Base-by-base conservation (phyloP, 2,888 invertebrate species). In the Anorthoa munda region DNA sequence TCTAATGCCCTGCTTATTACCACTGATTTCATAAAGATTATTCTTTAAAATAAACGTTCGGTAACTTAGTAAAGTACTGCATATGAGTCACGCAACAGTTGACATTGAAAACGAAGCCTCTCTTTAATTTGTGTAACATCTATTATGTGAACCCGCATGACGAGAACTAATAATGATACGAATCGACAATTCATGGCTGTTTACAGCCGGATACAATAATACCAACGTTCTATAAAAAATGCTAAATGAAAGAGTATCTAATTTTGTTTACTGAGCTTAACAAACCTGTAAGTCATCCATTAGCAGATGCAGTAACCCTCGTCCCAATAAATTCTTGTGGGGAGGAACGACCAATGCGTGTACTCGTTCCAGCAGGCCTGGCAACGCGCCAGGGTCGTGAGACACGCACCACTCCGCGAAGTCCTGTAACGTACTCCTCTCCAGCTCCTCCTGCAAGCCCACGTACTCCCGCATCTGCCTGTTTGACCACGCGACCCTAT, bases 341-440 rank as follows among this genome's bases (percentile, higher is more conserved):
- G 94, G 93, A 0, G 97, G 97, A 48, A 96, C 97, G 4, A 98
- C 93, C 31, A 97, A 94, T 9, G 97, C 93, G 90, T 98, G 97
- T 53, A 98, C 96, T 13, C 97, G 95, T 88, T 98, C 97, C 86
- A 98, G 91, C 39, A 98, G 89, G 77, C 97, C 97, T 48, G 97
- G 97, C 70, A 98, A 94, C 4, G 98, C 97, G 60, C 97, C 95
- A 0, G 97, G 94, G 86, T 97, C 97, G 85, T 97, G 97, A 0
- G 98, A 97, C 3, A 98, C 97, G 58, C 97, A 97, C 93, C 97
- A 97, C 82, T 95, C 96, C 0, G 98, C 98, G 89, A 98, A 98
- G 88, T 97, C 97, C 88, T 97, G 96, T 81, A 98, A 89, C 11
- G 98, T 98, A 75, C 95, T 95, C 80, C 94, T 91, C 90, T 98